These are phyloP conservation scores for Arenicola marina DNA, from an alignment of 2,888 invertebrate genomes.

Conservation along the genomic window DNA sequence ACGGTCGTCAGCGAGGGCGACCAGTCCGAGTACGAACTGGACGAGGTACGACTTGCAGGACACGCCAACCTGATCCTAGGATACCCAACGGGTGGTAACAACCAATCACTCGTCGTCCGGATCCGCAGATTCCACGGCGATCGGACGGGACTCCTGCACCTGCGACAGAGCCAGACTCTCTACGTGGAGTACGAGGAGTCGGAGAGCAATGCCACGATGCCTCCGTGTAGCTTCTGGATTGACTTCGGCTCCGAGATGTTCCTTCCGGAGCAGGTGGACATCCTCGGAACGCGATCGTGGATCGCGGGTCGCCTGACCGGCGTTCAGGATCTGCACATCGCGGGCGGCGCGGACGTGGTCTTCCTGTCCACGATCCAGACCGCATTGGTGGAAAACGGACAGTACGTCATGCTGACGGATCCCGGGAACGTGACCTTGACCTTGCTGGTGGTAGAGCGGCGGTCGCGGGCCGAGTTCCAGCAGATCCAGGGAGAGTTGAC, in stretches of 20 bases:
- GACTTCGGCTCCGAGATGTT: constrained; percentile 40
- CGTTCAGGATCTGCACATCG: constrained; percentile 36
- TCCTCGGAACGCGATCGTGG: constrained; percentile 41
- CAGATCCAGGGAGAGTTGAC: constrained; percentile 34
- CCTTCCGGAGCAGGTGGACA: constrained; percentile 38
- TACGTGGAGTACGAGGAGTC: constrained; percentile 45
- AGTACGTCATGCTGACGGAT: constrained; percentile 38
- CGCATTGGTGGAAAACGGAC: constrained; percentile 41
- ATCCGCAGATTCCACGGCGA: constrained; percentile 43
- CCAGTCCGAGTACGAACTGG: constrained; percentile 40
- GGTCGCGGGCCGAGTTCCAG: constrained; percentile 38
- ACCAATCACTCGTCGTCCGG: constrained; percentile 28
- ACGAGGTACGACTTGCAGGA: constrained; percentile 39
- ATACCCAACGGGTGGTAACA: constrained; percentile 32
- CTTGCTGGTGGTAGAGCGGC: constrained; percentile 36
- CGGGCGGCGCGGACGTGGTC: constrained; percentile 38
- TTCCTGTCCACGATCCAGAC: constrained; percentile 42
- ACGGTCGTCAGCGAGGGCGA: constrained; percentile 37
- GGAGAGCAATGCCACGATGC: constrained; percentile 39
- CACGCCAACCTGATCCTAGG: constrained; percentile 41
- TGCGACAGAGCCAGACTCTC: constrained; percentile 38
- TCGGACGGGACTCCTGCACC: constrained; percentile 40
- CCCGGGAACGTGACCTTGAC: constrained; percentile 43
- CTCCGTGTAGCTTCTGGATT: constrained; percentile 44
- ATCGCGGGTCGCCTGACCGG: constrained; percentile 43